These are phyloP conservation scores for Ypsolopha scabrella DNA, from an alignment of 2,888 invertebrate species.

Conservation along the genomic window DNA sequence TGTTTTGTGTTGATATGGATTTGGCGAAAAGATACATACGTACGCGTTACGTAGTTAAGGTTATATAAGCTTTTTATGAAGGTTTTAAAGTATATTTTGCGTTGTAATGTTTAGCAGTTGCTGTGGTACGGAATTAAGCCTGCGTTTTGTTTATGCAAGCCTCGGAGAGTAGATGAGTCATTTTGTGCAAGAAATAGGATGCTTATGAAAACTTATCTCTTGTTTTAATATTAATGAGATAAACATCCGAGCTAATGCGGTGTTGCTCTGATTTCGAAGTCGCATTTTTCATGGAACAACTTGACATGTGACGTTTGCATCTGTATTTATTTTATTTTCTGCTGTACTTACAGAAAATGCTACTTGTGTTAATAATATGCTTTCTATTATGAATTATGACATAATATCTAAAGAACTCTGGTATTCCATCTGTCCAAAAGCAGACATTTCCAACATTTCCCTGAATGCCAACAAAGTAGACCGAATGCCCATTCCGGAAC, in stretches of 20 bases:
- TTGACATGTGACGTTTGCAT: not conserved
- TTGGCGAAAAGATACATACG: not conserved
- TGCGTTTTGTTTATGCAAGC: conserved; percentile 34
- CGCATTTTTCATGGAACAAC: not conserved
- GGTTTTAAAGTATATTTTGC: not conserved
- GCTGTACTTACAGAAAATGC: no score
- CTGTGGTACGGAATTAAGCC: conserved; percentile 16
- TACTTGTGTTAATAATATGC: no score
- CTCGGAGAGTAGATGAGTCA: conserved; percentile 40
- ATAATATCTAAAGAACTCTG: no score
- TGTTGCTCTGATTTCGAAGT: not conserved
- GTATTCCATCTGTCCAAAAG: no score
- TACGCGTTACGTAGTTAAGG: not conserved
- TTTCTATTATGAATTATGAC: no score
- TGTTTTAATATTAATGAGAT: conserved; percentile 38
- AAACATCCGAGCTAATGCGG: conserved; percentile 16
- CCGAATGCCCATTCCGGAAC: no score
- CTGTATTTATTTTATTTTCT: no score
- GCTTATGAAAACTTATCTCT: conserved; percentile 30
- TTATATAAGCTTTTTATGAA: not conserved
- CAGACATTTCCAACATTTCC: no score
- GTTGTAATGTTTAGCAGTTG: conserved; percentile 11
- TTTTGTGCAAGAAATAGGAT: conserved; percentile 46
- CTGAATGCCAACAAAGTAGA: no score
- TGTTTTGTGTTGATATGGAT: not conserved